Evolutionary conservation across 2,888 invertebrate species (phyloP), one percentile per base, ranked within the genome.

Genomic region (Scrobipalpa atriplicella): DNA sequence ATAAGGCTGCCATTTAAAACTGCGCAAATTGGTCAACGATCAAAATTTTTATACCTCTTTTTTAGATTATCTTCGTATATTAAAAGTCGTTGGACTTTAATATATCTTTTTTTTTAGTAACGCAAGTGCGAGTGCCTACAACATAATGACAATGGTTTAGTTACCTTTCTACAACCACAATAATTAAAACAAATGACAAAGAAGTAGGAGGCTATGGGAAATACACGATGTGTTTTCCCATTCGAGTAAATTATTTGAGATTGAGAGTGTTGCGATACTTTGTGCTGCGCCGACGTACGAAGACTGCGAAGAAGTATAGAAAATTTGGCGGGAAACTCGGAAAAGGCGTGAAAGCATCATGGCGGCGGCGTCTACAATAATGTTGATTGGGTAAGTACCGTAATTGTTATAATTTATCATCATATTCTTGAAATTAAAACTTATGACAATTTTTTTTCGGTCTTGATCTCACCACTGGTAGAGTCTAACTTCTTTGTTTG

Each of bases 151-250:
- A 56, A 56, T 56, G 13, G 21, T 6, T 3, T 54, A 18, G 8
- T 3, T 16, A n/a, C 8, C n/a, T 58, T 58, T 58, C 8, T 16
- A 58, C 58, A 3, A 58, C 38, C 29, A 58, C 58, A 9, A 58
- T 58, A 56, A 56, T 58, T 58, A 58, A 38, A 38, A 38, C 16
- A 58, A 38, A 58, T 63, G 63, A 52, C 52, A 62, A 19, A 47
- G 19, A 21, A 58, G 18, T 21, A 64, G n/a, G 80, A 76, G 75
- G 74, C 76, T 78, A 86, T 85, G 86, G 82, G 80, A 85, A 80
- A 72, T 69, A 64, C 63, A 60, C 80, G 76, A 89, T 91, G 89
- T 91, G 90, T 81, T 80, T 90, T 76, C 82, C 86, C 73, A 77
- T 83, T 72, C 73, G 54, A 71, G 66, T 80, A 66, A 80, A 75